Evolutionary conservation across 2,888 invertebrate genomes (phyloP).

Genomic region (Timema podura): DNA sequence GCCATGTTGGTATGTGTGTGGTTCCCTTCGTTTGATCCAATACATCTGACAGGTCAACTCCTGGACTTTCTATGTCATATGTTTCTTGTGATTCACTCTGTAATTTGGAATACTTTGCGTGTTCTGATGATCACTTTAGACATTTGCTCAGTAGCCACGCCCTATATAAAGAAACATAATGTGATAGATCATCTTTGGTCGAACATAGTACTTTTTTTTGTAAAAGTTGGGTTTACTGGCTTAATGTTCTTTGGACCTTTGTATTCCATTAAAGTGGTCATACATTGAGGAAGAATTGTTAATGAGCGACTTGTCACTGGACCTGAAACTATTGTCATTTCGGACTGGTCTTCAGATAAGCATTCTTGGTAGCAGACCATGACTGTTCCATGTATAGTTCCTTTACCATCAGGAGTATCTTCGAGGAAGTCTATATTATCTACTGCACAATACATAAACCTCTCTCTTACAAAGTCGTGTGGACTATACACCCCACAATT

Average conservation of each 20-base stretch:
- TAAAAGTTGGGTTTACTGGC: background rate
- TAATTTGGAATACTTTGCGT: background rate
- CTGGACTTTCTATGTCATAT: background rate
- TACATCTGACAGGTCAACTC: constrained; percentile 10
- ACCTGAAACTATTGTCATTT: constrained; percentile 14
- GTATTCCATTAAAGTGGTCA: constrained; percentile 14
- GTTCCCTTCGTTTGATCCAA: constrained; percentile 15
- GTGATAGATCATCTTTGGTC: background rate
- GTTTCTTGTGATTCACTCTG: constrained; percentile 19
- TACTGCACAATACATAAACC: constrained; percentile 25
- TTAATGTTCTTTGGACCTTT: constrained; percentile 18
- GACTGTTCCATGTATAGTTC: constrained; percentile 24
- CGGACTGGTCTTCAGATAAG: constrained; percentile 13
- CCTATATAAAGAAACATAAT: constrained; percentile 4
- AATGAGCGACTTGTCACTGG: constrained; percentile 10
- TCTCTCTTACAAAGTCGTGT: constrained; percentile 19
- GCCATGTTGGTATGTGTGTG: constrained; percentile 19
- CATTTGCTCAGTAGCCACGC: constrained; percentile 19
- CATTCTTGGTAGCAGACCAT: constrained; percentile 23
- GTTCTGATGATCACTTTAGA: constrained; percentile 11
- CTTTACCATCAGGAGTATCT: constrained; percentile 25
- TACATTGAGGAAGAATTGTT: constrained; percentile 6
- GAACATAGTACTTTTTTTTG: constrained; percentile 6
- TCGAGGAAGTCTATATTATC: constrained; percentile 27
- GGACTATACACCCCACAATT: constrained; percentile 22